Conservation (phyloP, 2,888 invertebrate species). For the Didymodactylos carnosus region DNA sequence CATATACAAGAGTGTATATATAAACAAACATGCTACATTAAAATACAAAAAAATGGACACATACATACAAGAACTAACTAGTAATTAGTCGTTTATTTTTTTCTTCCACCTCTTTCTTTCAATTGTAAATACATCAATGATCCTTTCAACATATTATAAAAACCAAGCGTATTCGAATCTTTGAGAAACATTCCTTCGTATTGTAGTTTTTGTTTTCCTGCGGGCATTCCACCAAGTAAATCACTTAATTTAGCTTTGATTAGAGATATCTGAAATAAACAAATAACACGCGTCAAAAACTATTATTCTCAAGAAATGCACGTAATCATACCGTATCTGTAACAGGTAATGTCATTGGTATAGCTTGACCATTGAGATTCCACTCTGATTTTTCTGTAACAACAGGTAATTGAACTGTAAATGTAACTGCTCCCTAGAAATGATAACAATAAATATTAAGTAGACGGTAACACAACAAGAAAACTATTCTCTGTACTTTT, state of each 20-base stretch:
- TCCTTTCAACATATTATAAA: conserved; percentile 73
- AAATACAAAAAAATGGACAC: neutral
- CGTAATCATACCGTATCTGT: conserved; percentile 43
- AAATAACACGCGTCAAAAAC: neutral
- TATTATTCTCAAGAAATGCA: neutral
- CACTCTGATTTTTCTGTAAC: conserved; percentile 76
- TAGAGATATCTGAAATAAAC: conserved; percentile 35
- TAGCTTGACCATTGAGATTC: conserved; percentile 71
- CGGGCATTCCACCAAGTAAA: conserved; percentile 63
- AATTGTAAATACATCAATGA: conserved; percentile 66
- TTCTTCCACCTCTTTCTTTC: conserved; percentile 90
- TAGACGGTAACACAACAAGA: neutral
- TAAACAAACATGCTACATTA: too few relatives aligned
- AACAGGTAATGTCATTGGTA: conserved; percentile 55
- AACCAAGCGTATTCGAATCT: conserved; percentile 77
- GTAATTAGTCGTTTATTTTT: conserved; percentile 48
- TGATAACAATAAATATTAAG: neutral
- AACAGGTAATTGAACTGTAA: conserved; percentile 61
- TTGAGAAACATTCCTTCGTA: conserved; percentile 87
- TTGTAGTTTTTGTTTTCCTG: conserved; percentile 63
- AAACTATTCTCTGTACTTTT: neutral
- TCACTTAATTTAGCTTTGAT: conserved; percentile 70
- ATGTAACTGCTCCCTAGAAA: conserved; percentile 50
- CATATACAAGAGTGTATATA: too few relatives aligned
- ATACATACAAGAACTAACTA: neutral